Evolutionary conservation across 2,888 invertebrate species (phyloP), one percentile per base, ranked within the genome.

Genomic region (Aphidoletes aphidimyza): DNA sequence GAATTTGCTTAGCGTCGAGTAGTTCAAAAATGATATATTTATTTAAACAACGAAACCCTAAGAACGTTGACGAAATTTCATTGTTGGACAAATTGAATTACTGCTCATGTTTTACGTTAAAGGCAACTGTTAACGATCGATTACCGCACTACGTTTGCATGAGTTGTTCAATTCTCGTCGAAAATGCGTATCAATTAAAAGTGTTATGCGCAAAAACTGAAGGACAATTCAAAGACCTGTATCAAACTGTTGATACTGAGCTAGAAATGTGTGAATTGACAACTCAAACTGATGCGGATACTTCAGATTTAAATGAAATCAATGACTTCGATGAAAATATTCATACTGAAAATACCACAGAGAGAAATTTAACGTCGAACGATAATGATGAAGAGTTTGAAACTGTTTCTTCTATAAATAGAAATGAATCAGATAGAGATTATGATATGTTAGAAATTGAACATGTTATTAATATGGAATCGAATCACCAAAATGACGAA

Each of bases 181-280:
- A 86, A 84, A 85, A 83, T 84, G 86, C 86, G 0, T 86, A 85
- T 84, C 84, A 85, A 85, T 86, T 86, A 36, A 86, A 85, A 85
- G 84, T 26, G 0, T 84, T 86, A 26, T 86, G 86, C 37, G 85
- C 85, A 84, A 85, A 85, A 36, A 85, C 86, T 0, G 86, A 85
- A n/a, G 45, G 84, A 42, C 81, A 86, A 69, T 49, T 86, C 0
- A n/a, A 9, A n/a, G 37, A 84, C 0, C 0, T 84, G 3, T 42
- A 83, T 22, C 22, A 83, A 34, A 78, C 5, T 34, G 78, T 9
- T 5, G 14, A 78, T 36, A 78, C 6, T 47, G 47, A 47, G 9
- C 2, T 47, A 2, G 47, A 47, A 14, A 47, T 47, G 47, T 8
- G 8, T n/a, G n/a, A n/a, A n/a, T n/a, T n/a, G n/a, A 54, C n/a